Evolutionary conservation across 1,140 invertebrate species (phyloP), one percentile per base, ranked within the genome.

Genomic region (Orussus abietinus): DNA sequence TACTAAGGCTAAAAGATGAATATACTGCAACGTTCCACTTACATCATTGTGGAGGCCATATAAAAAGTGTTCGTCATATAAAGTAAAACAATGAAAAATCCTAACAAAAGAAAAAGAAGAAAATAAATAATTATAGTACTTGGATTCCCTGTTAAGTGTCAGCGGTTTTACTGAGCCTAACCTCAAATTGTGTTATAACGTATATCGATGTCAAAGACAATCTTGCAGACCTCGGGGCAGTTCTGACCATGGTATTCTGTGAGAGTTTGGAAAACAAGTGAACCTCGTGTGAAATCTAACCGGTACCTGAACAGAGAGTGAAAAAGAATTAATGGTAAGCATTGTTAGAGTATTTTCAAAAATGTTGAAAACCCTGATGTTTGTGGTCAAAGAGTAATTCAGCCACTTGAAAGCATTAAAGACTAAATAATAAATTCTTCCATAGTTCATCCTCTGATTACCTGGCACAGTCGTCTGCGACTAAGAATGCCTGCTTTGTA

Each of bases 251-350:
- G 58, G 55, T 11, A 61, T 33, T 14, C 39, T 30, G 30, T 54
- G 53, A 25, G 58, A 61, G 25, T 53, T 41, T 33, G 38, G 26
- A 22, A 61, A 35, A 36, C 59, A 56, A 11, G 56, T 61, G 30
- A 48, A 38, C 42, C 33, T 49, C 9, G 44, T 52, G 40, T 61
- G 55, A 48, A 61, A 61, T 18, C 50, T 51, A 4, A 58, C 40
- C 3, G 53, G 53, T 26, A 51, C 42, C 58, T 61, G 44, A 5
- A 29, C 3, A 12, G 17, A 32, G 10, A 12, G 10, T 28, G 10
- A 28, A 28, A 4, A 0, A 28, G n/a, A 0, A 10, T 28, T 2
- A 4, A n/a, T 12, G 12, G 4, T 28, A 12, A n/a, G 10, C 25
- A 4, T 28, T 28, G 25, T 12, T n/a, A 36, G 17, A 45, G 13